Evolutionary conservation across 2,888 invertebrate species (phyloP).

Genomic region (Drosophila anomalata): DNA sequence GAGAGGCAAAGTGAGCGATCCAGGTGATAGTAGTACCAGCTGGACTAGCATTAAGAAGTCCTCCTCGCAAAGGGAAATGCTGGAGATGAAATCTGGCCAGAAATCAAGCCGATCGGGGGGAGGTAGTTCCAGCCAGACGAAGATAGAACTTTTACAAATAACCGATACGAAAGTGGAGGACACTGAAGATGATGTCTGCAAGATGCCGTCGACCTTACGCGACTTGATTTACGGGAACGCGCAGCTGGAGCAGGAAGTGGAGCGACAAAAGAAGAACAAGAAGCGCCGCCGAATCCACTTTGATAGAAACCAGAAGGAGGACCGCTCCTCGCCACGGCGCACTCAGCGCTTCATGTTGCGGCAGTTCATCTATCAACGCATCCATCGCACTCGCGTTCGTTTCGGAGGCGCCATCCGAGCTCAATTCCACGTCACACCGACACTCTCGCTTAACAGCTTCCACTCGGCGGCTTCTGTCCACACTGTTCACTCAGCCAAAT

Average conservation of each 20-base stretch:
- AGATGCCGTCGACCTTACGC: conserved; percentile 67
- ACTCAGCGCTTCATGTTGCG: conserved; percentile 40
- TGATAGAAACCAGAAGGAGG: not conserved
- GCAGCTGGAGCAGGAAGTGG: not conserved
- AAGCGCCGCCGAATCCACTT: not conserved
- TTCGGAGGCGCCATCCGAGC: conserved; percentile 46
- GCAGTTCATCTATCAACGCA: conserved; percentile 44
- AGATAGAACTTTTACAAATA: not conserved
- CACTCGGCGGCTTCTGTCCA: conserved; percentile 56
- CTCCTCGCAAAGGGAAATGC: not conserved
- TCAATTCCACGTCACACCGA: conserved; percentile 23
- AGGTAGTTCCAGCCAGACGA: conserved; percentile 6
- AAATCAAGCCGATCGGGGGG: not conserved
- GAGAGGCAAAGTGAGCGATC: not conserved
- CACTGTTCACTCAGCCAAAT: conserved; percentile 35
- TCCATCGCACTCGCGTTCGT: conserved; percentile 56
- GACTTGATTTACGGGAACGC: not conserved
- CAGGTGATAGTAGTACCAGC: not conserved
- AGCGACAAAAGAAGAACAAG: not conserved
- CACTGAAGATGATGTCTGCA: conserved; percentile 50
- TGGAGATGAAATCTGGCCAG: no score
- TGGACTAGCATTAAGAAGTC: conserved; percentile 4
- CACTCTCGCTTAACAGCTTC: conserved; percentile 65
- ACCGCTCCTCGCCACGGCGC: not conserved
- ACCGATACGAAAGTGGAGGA: not conserved